Conservation (phyloP, 2,888 invertebrate genomes). For the Sepiola atlantica region DNA sequence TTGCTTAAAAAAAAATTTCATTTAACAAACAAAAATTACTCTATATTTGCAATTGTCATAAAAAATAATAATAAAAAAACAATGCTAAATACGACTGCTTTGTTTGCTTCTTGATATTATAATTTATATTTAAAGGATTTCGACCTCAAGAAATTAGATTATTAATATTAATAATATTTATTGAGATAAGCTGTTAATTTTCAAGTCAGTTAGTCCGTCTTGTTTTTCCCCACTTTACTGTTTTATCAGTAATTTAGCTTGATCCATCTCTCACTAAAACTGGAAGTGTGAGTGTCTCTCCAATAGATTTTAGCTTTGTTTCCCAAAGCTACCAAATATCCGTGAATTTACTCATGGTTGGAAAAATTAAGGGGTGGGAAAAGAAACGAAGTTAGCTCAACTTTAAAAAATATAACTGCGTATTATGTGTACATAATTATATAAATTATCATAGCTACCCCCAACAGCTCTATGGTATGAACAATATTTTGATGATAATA, state of each 20-base stretch:
- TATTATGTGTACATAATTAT: not conserved
- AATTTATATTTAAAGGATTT: not conserved
- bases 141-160: not conserved
- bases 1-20: not conserved
- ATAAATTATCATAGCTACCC: not conserved
- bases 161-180: not conserved
- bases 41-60: not conserved
- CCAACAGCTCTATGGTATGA: not conserved
- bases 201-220: not conserved
- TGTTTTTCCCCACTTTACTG: not conserved
- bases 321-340: constrained; percentile 15
- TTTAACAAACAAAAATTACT: not conserved
- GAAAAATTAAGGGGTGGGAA: not conserved
- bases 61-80: not conserved
- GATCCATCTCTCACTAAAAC: not conserved
- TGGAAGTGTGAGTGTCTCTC: constrained; percentile 18
- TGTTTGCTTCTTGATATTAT: not conserved
- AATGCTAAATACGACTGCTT: not conserved
- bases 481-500: not conserved
- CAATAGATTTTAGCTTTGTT: not conserved
- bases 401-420: not conserved
- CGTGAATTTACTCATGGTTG: constrained; percentile 9
- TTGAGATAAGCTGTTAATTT: not conserved
- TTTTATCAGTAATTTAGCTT: not conserved
- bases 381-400: not conserved